phyloP scores from a whole-genome alignment of 2,888 invertebrate genomes.

The Drosophila meridionalis region DNA sequence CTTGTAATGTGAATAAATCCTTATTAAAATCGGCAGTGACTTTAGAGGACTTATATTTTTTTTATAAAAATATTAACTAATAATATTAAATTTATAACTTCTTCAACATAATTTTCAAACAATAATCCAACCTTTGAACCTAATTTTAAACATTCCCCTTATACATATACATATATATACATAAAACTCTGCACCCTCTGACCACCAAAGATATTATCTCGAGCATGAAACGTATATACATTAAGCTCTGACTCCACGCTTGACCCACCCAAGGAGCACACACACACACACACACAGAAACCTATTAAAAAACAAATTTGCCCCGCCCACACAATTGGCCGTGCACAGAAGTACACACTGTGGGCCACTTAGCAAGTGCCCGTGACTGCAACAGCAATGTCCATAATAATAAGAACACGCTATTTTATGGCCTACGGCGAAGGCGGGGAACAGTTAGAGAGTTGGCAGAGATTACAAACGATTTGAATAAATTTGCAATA shows the following conservation, averaged over 20 bases:
- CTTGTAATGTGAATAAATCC: no score
- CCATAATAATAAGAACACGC: constrained; percentile 62
- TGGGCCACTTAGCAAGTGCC: constrained; percentile 71
- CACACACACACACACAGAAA: neutral
- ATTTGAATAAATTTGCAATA: constrained; percentile 82
- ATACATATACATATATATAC: neutral
- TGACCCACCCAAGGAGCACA: constrained; percentile 22
- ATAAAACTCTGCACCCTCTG: neutral
- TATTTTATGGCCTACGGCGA: constrained; percentile 54
- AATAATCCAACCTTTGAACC: neutral
- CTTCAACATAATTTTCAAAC: neutral
- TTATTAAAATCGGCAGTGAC: no score
- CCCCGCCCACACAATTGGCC: constrained; percentile 43
- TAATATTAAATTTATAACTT: neutral
- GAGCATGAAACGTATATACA: neutral
- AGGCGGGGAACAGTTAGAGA: neutral
- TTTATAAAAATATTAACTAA: no score
- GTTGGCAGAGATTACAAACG: constrained; percentile 69
- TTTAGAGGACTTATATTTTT: no score
- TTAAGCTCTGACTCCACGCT: constrained; percentile 3
- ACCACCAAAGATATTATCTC: neutral
- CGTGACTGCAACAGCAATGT: constrained; percentile 37
- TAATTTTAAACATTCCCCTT: neutral
- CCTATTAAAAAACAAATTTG: constrained; percentile 42
- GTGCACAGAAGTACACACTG: constrained; percentile 55